Base-by-base conservation (phyloP, 2,888 invertebrate genomes). In the Thera obeliscata region DNA sequence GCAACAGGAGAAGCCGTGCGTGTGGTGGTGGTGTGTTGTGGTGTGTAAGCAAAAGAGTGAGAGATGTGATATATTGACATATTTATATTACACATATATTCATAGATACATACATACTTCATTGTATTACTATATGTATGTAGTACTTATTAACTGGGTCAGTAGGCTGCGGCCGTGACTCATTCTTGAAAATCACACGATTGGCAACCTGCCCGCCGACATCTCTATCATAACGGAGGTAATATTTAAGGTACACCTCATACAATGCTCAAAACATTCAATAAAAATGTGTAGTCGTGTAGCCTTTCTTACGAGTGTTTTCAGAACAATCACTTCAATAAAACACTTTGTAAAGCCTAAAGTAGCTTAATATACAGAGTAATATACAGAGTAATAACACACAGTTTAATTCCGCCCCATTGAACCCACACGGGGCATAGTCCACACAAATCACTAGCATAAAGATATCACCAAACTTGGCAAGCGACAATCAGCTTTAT, bases 401-500 rank as follows among this genome's bases (percentile, higher is more conserved):
- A 50, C 50, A 55, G 52, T 61, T 64, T 60, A 62, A 61, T 64
- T 61, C 48, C 61, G 54, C 57, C 43, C 59, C 59, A 52, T 63
- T 67, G 41, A 63, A 49, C 49, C 38, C 56, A 43, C 62, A 54
- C 66, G 43, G 38, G 58, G 54, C 56, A 55, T 63, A 67, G 62
- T 63, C 60, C 67, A 56, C 67, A 59, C 67, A 58, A 67, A 62
- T 67, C 58, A 67, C 58, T 55, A 38, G 33, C 55, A 67, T 62
- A 55, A 63, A 67, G 67, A 63, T 67, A 67, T 63, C 56, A 56
- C 35, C 22, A 7, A 57, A 36, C 54, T 55, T 59, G 59, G 50
- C 50, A 41, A 61, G 55, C 59, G 50, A 67, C 43, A 56, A 50
- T 63, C 6, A 50, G 12, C 62, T 67, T 59, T 63, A 59, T 50